These are phyloP conservation scores for Morpho achilles DNA, from an alignment of 2,888 invertebrate genomes.

Conservation along the genomic window DNA sequence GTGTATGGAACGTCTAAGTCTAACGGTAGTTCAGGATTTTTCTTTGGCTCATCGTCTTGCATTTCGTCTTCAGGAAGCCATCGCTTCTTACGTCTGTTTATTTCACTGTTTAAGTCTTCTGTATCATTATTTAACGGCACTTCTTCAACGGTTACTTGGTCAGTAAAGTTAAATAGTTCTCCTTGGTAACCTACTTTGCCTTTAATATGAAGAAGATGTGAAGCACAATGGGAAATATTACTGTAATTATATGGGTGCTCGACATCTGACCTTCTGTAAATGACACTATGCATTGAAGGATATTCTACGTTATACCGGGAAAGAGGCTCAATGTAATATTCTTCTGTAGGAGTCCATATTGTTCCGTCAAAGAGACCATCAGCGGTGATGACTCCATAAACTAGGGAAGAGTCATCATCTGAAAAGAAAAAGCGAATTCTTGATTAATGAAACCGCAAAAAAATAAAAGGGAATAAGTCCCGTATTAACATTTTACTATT, in stretches of 20 bases:
- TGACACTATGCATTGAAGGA: constrained; percentile 86
- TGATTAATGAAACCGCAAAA: no score
- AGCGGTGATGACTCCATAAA: constrained; percentile 91
- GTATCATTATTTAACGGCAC: constrained; percentile 49
- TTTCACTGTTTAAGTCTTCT: constrained; percentile 59
- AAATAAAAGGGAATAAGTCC: no score
- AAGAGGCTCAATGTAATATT: constrained; percentile 91
- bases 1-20: constrained; percentile 83
- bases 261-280: constrained; percentile 91
- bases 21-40: constrained; percentile 82
- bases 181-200: constrained; percentile 53
- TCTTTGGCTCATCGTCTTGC: constrained; percentile 79
- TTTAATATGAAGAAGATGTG: constrained; percentile 79
- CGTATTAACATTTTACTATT: no score
- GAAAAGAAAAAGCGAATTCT: constrained; percentile 42
- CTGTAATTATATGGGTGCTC: constrained; percentile 62
- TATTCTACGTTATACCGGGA: constrained; percentile 81
- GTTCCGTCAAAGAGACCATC: constrained; percentile 95
- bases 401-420: constrained; percentile 90
- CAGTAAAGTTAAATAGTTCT: constrained; percentile 63
- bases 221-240: constrained; percentile 74
- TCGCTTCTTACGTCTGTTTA: constrained; percentile 75
- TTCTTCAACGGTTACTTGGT: constrained; percentile 46
- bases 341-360: constrained; percentile 86
- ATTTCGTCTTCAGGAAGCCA: constrained; percentile 84